These are phyloP conservation scores for Nothobranchius furzeri DNA, from an alignment of 2,113 vertebrate genomes.

Conservation along the genomic window DNA sequence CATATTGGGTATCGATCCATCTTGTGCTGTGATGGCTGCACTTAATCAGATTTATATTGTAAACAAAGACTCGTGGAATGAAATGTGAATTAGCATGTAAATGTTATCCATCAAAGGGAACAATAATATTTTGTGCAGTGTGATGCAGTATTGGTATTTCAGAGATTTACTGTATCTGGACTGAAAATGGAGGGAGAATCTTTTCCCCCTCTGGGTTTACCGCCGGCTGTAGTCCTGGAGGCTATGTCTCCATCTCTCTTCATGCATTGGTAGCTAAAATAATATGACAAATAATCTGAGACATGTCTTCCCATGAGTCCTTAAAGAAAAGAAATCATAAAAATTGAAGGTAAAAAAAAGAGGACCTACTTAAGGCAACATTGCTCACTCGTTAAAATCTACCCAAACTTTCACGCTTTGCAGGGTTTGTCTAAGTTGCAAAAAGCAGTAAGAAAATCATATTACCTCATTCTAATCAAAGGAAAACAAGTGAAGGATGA, in stretches of 20 bases:
- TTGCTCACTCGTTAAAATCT: neutral
- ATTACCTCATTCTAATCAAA: conserved; percentile 59
- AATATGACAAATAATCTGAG: conserved; percentile 21
- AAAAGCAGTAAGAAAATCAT: neutral
- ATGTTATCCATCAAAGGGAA: conserved; percentile 80
- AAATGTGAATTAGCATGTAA: conserved; percentile 80
- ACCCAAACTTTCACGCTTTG: neutral
- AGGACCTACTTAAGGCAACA: neutral
- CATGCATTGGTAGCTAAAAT: conserved; percentile 26
- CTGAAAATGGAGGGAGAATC: conserved; percentile 48
- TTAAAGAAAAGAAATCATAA: conserved; percentile 2
- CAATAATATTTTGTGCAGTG: conserved; percentile 73
- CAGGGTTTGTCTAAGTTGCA: too few relatives aligned
- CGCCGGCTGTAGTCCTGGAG: conserved; percentile 36
- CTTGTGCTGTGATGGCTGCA: conserved; percentile 70
- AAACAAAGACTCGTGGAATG: conserved; percentile 82
- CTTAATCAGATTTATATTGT: conserved; percentile 90
- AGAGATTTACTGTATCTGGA: conserved; percentile 64
- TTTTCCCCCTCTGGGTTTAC: conserved; percentile 43
- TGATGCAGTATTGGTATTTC: conserved; percentile 73
- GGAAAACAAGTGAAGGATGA: conserved; percentile 31
- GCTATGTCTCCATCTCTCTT: conserved; percentile 18
- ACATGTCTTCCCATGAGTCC: conserved; percentile 3
- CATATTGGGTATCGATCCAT: conserved; percentile 87
- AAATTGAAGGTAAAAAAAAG: conserved; percentile 10